phyloP scores from a whole-genome alignment of 2,113 vertebrate genomes.

The zebrafish (Danio rerio) region DNA sequence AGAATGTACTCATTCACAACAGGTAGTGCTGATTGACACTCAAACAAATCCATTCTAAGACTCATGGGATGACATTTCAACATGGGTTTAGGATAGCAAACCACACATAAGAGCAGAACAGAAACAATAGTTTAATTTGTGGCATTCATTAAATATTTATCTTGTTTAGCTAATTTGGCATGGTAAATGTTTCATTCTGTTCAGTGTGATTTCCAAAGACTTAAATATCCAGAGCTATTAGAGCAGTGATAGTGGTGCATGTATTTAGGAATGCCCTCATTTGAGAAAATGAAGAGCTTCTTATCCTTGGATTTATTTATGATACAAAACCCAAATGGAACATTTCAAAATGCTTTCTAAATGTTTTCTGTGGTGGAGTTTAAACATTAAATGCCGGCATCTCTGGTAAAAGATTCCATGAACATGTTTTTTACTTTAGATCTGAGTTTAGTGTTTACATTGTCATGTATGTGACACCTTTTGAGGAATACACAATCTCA shows the following conservation, averaged over 20 bases:
- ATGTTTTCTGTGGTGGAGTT: neutral
- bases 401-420: neutral
- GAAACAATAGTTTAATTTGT: neutral
- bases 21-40: neutral
- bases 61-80: neutral
- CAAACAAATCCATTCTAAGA: neutral
- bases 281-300: neutral
- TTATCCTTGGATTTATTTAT: neutral
- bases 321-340: neutral
- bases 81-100: neutral
- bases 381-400: neutral
- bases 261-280: neutral
- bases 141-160: neutral
- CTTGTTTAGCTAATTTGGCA: neutral
- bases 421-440: neutral
- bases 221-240: neutral
- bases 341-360: neutral
- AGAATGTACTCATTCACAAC: neutral
- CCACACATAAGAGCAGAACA: neutral
- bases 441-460: neutral
- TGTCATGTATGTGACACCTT: neutral
- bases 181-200: neutral
- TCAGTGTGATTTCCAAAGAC: conserved; percentile 1
- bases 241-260: neutral
- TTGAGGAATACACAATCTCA: neutral